phyloP scores from a whole-genome alignment of 2,113 vertebrate genomes.

The Chascanopsetta lugubris region DNA sequence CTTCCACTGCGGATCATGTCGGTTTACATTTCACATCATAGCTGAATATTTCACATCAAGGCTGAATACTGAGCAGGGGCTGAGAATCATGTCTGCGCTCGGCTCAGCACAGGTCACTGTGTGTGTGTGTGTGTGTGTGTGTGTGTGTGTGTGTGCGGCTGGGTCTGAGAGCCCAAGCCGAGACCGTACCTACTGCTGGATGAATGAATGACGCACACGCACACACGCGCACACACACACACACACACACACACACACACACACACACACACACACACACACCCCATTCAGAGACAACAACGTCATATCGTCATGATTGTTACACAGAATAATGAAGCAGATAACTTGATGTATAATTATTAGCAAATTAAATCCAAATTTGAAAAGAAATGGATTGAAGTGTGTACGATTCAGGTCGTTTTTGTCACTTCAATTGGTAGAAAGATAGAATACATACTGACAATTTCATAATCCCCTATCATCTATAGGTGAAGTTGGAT shows the following conservation, averaged over 20 bases:
- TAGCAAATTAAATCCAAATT: not conserved
- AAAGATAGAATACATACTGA: no score
- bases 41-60: conserved; percentile 41
- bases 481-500: no score
- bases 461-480: no score
- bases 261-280: not conserved
- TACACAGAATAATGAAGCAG: no score
- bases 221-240: not conserved
- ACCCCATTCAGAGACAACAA: not conserved
- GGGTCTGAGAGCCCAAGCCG: not conserved
- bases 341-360: no score
- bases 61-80: conserved; percentile 41
- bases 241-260: conserved; percentile 2
- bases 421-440: no score
- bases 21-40: conserved; percentile 39
- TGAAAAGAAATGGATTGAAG: not conserved
- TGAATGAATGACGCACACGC: conserved; percentile 6
- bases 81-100: conserved; percentile 20
- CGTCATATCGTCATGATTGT: not conserved
- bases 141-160: no score
- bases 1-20: conserved; percentile 17
- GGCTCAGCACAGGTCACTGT: not conserved
- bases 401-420: no score
- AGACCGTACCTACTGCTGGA: not conserved
- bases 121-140: no score